phyloP scores from a whole-genome alignment of 2,113 vertebrate genomes.

The Leptocoma aspasia region DNA sequence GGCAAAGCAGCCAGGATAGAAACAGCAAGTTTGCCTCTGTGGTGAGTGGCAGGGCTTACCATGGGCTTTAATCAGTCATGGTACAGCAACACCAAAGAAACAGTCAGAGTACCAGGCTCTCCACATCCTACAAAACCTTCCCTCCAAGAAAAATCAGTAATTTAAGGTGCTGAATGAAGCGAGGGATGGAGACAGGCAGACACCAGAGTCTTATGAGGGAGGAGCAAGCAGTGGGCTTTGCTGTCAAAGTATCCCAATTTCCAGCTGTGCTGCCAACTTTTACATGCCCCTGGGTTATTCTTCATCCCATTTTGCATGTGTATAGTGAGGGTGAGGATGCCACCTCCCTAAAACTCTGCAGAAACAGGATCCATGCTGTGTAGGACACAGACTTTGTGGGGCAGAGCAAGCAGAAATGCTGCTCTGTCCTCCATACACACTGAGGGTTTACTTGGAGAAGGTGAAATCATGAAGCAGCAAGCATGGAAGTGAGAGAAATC shows the following conservation, averaged over 20 bases:
- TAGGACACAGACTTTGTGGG: neutral
- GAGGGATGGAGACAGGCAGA: neutral
- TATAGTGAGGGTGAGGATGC: neutral
- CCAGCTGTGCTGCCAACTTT: neutral
- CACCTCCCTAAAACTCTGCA: neutral
- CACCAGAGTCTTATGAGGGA: rapidly evolving
- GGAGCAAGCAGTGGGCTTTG: neutral
- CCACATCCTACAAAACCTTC: neutral
- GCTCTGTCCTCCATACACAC: neutral
- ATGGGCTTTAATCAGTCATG: neutral
- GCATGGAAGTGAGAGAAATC: neutral
- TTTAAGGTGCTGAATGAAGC: neutral
- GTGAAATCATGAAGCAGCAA: neutral
- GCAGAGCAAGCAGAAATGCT: neutral
- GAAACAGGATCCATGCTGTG: neutral
- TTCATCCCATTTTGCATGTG: neutral
- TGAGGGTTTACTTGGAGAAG: neutral
- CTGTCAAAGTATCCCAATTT: neutral
- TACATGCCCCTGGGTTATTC: neutral
- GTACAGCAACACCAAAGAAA: neutral
- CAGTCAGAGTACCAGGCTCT: neutral
- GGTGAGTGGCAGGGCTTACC: neutral
- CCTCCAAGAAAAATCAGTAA: neutral
- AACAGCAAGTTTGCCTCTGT: neutral
- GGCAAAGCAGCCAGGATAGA: neutral